Conservation (phyloP, 2,797 vertebrate genomes). For the Sebastes matsubarae region DNA sequence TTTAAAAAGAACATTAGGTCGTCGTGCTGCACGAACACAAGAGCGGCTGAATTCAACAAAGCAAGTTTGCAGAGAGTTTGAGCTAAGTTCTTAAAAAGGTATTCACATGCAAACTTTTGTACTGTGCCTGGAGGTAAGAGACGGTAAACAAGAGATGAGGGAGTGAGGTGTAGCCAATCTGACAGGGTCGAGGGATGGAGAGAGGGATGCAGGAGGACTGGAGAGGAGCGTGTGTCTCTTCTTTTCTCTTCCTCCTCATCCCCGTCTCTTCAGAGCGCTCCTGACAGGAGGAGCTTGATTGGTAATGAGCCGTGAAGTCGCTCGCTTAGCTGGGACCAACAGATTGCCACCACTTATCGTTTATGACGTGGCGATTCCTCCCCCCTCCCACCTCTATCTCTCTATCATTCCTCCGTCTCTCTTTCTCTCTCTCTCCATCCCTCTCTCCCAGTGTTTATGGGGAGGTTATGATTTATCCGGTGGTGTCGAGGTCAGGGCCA, state of each 20-base stretch:
- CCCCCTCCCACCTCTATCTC: constrained; percentile 11
- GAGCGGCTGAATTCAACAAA: constrained; percentile 27
- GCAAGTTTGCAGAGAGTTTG: constrained; percentile 37
- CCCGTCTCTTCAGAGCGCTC: constrained; percentile 50
- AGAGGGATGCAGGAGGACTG: constrained; percentile 36
- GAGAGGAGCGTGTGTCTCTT: constrained; percentile 55
- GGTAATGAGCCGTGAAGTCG: constrained; percentile 80
- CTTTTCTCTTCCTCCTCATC: constrained; percentile 58
- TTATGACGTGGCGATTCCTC: constrained; percentile 63
- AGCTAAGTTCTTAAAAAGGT: constrained; percentile 39
- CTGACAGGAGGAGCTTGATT: constrained; percentile 77
- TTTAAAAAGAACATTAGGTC: background rate
- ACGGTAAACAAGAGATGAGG: constrained; percentile 53
- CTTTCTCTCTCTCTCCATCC: constrained; percentile 16
- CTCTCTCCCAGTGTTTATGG: constrained; percentile 58
- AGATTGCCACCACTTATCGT: constrained; percentile 77
- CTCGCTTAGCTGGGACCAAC: constrained; percentile 75
- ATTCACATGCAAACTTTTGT: constrained; percentile 42
- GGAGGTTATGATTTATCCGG: constrained; percentile 73
- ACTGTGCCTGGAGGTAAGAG: constrained; percentile 60
- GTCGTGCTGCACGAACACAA: constrained; percentile 17
- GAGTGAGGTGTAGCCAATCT: constrained; percentile 61
- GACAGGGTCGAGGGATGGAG: constrained; percentile 60
- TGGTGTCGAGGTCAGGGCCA: constrained; percentile 71
- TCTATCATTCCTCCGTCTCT: constrained; percentile 23